These are phyloP conservation scores for Cancer borealis DNA, from an alignment of 2,888 invertebrate genomes.

Conservation along the genomic window DNA sequence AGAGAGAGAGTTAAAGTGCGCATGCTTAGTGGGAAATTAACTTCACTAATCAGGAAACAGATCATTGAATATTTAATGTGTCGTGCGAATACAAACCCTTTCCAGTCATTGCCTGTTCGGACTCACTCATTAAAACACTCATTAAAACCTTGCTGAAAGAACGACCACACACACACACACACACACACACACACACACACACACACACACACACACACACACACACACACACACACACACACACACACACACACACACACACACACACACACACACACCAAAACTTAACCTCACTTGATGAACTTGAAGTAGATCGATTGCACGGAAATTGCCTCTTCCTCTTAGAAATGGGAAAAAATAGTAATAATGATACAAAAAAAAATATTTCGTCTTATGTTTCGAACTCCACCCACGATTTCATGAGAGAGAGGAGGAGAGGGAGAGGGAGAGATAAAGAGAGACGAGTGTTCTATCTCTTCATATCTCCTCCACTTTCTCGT, in stretches of 20 bases:
- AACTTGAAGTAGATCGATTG: constrained; percentile 2
- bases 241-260: no score
- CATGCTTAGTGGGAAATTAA: neutral
- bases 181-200: no score
- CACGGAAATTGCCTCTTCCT: constrained; percentile 8
- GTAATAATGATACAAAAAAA: neutral
- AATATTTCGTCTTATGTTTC: neutral
- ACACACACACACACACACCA: neutral
- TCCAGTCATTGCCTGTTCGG: neutral
- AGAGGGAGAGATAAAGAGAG: neutral
- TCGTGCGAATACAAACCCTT: constrained; percentile 4
- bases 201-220: no score
- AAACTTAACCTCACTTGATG: neutral
- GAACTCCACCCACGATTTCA: neutral
- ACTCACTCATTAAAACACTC: neutral
- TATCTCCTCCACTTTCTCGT: neutral
- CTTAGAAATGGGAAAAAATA: neutral
- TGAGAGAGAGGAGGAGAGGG: constrained; percentile 18
- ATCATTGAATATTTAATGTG: neutral
- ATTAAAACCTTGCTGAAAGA: neutral
- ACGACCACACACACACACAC: no score
- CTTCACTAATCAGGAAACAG: constrained; percentile 4
- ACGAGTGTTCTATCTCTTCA: neutral
- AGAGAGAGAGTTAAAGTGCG: neutral
- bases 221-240: no score